Base-by-base conservation (phyloP, 2,888 invertebrate species). In the Latrodectus hesperus region DNA sequence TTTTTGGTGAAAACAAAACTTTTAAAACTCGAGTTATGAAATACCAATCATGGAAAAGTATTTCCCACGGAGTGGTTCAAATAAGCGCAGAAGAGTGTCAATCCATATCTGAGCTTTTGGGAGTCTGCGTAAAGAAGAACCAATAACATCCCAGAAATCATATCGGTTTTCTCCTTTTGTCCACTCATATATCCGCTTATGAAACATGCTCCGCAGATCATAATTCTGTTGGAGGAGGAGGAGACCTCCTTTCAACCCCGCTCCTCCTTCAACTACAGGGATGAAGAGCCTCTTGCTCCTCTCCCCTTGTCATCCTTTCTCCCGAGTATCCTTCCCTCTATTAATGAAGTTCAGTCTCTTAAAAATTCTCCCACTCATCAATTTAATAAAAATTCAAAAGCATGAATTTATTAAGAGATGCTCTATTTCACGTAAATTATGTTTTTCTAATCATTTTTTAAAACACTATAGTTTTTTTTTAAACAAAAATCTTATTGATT, bases 121-220 rank as follows among this genome's bases (percentile, higher is more conserved):
- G 38, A 14, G 22, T 9, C 17, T 53, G 74, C 55, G 55, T 17
- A 51, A 17, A 77, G 17, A 79, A 51, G 65, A 76, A 51, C 81
- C 85, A 78, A 78, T 78, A 73, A 78, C 72, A n/a, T 51, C 55
- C 67, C 49, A 79, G 78, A 78, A 78, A 73, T 84, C 85, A 85
- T 85, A 85, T 79, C 85, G 68, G 74, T 49, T 79, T 79, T 79
- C 70, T 75, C 79, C 75, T 22, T 78, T 78, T 82, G 87, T 78
- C 87, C 87, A 87, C 82, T 87, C 87, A 77, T 82, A 71, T 87
- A 73, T 78, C 82, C 55, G 78, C 82, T 87, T 87, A 87, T 87
- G 87, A 87, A 78, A 86, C 75, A 86, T 86, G 86, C 86, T 81
- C 84, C 38, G 74, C 17, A 75, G 55, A 74, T 85, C 87, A 87